These are phyloP conservation scores for Agrilus mali DNA, from an alignment of 2,888 invertebrate genomes.

Conservation along the genomic window DNA sequence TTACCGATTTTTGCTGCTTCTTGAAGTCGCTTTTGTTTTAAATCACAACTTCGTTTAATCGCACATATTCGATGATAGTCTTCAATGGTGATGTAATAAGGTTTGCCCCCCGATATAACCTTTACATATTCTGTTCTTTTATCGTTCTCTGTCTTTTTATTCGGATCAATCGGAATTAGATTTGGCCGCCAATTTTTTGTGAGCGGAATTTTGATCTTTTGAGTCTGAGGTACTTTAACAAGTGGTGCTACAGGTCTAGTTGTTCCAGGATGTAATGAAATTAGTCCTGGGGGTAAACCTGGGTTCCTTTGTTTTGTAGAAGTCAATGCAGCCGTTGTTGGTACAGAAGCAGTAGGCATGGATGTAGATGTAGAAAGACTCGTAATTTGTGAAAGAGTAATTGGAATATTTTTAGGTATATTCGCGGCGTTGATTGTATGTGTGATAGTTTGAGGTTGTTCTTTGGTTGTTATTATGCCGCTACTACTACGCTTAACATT, in stretches of 20 bases:
- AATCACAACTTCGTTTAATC: slow-evolving; percentile 46
- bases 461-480: slow-evolving; percentile 19
- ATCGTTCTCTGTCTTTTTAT: slow-evolving; percentile 22
- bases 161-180: slow-evolving; percentile 48
- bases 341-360: slow-evolving; percentile 5
- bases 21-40: slow-evolving; percentile 40
- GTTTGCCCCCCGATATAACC: slow-evolving; percentile 64
- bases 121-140: slow-evolving; percentile 50
- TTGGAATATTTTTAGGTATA: slow-evolving; percentile 27
- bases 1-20: slow-evolving; percentile 33
- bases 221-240: slow-evolving; percentile 26
- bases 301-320: slow-evolving; percentile 15
- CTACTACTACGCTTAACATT: slow-evolving; percentile 20
- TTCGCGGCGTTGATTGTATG: slow-evolving; percentile 25
- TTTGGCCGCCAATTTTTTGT: slow-evolving; percentile 62
- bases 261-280: slow-evolving; percentile 28
- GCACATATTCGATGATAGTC: slow-evolving; percentile 73
- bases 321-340: not conserved
- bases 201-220: slow-evolving; percentile 36
- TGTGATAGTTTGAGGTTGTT: slow-evolving; percentile 12
- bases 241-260: slow-evolving; percentile 25
- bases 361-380: slow-evolving; percentile 21
- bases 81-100: slow-evolving; percentile 64
- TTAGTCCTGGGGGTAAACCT: slow-evolving; percentile 27
- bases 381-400: slow-evolving; percentile 29